Base-by-base conservation (phyloP, 2,888 invertebrate species). In the Tortricodes alternella region DNA sequence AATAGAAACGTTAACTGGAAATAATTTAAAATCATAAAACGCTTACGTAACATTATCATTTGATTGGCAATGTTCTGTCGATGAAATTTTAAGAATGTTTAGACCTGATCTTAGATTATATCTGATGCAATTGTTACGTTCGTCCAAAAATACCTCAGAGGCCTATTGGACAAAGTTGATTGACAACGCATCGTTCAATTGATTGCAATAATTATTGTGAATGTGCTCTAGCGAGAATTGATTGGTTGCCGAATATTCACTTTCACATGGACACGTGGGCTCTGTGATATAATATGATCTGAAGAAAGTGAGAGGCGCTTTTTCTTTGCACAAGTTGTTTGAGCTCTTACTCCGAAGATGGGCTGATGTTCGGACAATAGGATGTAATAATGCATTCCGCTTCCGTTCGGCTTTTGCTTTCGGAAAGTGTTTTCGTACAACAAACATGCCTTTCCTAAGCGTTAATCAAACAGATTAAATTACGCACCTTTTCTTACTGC, bases 241-340 rank as follows among this genome's bases (percentile, higher is more conserved):
- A 69, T 70, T 66, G 65, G 46, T 58, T 64, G 70, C 64, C 71
- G 73, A 77, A 75, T 80, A 73, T 72, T 78, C 81, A 86, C 89
- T 89, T 89, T 89, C 89, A 81, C 86, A 68, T 65, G 52, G 61
- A 76, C 74, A 76, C 76, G 78, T 78, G 77, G 72, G 67, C 63
- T 66, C 71, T 80, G 78, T 80, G 79, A 77, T 74, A 80, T 56
- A 67, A 65, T 66, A 76, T 73, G 70, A 77, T 76, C 70, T 68
- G 69, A 82, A 77, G 87, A 89, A 89, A 89, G 89, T 87, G 84
- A 89, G 86, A 82, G 84, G 80, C 68, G 55, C 84, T 86, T 83
- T 88, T 89, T 86, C 85, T 88, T 87, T 88, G 70, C 78, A 63
- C 75, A 80, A 74, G 69, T 57, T 78, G 68, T 87, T 85, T 83